Conservation (phyloP, 2,113 vertebrate genomes). For the Canis aureus region DNA sequence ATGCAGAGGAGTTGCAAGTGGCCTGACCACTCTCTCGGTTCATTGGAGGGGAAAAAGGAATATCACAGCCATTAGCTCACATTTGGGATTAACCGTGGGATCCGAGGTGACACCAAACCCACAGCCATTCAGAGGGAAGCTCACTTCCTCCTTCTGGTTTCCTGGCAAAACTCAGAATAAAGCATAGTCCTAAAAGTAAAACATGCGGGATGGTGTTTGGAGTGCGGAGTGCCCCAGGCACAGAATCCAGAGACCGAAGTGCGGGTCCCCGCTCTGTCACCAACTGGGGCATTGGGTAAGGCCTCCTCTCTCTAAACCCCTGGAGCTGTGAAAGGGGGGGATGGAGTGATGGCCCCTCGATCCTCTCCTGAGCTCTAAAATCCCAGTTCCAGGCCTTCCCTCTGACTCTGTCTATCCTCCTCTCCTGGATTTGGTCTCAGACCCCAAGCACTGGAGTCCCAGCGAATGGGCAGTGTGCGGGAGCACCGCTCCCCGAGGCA, state of each 20-base stretch:
- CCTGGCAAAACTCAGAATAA: background rate
- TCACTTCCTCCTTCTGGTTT: background rate
- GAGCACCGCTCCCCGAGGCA: background rate
- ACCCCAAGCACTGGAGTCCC: background rate
- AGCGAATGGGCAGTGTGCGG: rapidly evolving
- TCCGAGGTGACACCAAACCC: background rate
- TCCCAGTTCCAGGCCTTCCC: background rate
- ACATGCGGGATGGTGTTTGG: rapidly evolving
- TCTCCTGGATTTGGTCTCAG: background rate
- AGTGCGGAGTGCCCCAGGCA: rapidly evolving
- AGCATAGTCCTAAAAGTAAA: background rate
- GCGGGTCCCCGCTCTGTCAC: background rate
- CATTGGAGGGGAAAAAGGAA: background rate
- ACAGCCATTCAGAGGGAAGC: background rate
- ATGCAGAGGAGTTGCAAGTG: background rate
- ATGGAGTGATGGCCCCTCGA: too few relatives aligned
- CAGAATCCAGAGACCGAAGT: background rate
- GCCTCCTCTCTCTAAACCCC: background rate
- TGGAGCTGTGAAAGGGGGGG: background rate
- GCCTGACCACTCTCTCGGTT: background rate
- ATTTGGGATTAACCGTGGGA: constrained; percentile 36
- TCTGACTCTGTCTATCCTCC: background rate
- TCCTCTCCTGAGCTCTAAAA: background rate
- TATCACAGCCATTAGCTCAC: background rate
- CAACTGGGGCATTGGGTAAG: rapidly evolving